Evolutionary conservation across 64 coral and sea anemone species (phyloP), one percentile per base, ranked within the genome.

Genomic region (Pocillopora damicornis): DNA sequence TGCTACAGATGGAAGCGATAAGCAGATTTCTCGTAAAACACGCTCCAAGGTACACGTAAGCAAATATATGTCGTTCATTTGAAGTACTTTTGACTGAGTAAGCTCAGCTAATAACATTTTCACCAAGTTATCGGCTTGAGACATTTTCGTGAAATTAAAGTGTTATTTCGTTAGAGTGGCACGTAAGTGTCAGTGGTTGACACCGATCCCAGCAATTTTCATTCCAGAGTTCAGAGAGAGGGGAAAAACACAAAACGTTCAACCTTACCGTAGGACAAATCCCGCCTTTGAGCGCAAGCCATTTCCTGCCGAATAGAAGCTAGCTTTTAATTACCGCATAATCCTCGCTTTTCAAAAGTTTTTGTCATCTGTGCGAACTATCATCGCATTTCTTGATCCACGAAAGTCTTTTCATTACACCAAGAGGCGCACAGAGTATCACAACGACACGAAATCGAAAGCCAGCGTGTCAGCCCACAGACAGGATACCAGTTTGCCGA

Each of bases 231-330:
- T 16, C 2, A n/a, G 16, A 67, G 25, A 66, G 71, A 23, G 72
- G 64, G 51, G 10, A 35, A 77, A 57, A 51, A 51, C 7, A 51
- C 42, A 51, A 85, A 73, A 57, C 4, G 2, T 6, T 51, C n/a
- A 11, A 85, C 81, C 16, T 30, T 68, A 85, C 81, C 81, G 58
- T 72, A 85, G 9, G 81, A 85, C 18, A 73, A 66, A 73, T 85
- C 81, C 81, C 65, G 65, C 37, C 64, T 85, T 20, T n/a, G 20
- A 2, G 38, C 37, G 13, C 25, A 36, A 72, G 81, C 20, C 81
- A 85, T 85, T 58, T 85, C 79, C 60, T 17, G 18, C 75, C 7
- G 56, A 5, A 58, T 79, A 58, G 59, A 71, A 11, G 22, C 67
- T 71, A 0, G 20, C 22, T 23, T 71, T 23, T 78, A 22, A 51